A percentile compares a stretch with the other conserved stretches of the same genome.
These are phyloP conservation scores for Tachypleus tridentatus DNA, from an alignment of 1,140 invertebrate species.

Conservation along the genomic window DNA sequence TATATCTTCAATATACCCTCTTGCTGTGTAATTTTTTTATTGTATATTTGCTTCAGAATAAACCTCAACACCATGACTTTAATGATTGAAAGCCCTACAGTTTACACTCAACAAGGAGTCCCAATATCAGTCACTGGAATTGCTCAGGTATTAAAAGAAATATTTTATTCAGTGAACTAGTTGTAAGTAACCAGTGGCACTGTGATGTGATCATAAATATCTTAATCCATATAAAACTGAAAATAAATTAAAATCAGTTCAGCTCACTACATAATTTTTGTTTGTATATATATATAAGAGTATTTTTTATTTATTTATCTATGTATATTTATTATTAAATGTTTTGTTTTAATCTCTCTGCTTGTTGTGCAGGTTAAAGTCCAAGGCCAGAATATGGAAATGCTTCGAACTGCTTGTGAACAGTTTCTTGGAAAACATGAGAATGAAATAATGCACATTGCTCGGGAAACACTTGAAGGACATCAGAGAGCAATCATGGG, in stretches of 20 bases:
- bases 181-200: neutral
- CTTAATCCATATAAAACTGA: conserved; percentile 3
- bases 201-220: neutral
- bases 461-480: conserved; percentile 88
- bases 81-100: conserved; percentile 43
- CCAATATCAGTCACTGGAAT: conserved; percentile 95
- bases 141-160: conserved; percentile 56
- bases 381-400: conserved; percentile 93
- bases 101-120: conserved; percentile 92
- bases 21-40: neutral
- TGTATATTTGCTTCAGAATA: conserved; percentile 45
- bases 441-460: conserved; percentile 80
- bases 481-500: conserved; percentile 98
- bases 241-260: conserved; percentile 3
- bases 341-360: neutral
- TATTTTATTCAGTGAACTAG: no score
- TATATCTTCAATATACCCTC: conserved; percentile 5
- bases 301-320: no score
- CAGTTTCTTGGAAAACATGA: conserved; percentile 90
- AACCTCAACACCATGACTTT: conserved; percentile 94
- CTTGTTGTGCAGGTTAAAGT: conserved; percentile 69
- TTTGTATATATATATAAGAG: conserved; percentile 3
- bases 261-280: neutral
- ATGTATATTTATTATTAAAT: neutral
- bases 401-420: conserved; percentile 90